phyloP scores from a whole-genome alignment of 2,797 vertebrate genomes.

The Thripadectes ignobilis region DNA sequence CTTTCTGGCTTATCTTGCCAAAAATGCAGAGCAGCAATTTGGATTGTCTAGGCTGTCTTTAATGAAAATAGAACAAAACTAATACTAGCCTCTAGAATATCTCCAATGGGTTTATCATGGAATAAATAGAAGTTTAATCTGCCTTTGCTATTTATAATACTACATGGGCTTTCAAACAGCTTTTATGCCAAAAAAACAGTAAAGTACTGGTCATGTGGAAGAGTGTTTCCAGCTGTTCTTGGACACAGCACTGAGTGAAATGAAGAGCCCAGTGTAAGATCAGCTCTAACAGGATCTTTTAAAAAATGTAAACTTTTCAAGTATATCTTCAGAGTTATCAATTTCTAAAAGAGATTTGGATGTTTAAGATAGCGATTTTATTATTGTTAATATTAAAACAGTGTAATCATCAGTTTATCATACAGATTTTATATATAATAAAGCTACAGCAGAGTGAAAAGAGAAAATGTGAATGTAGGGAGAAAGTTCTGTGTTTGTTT shows the following conservation, averaged over 20 bases:
- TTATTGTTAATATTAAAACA: neutral
- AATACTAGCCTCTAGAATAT: neutral
- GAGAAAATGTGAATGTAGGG: neutral
- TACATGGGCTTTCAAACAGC: neutral
- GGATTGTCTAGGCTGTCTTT: neutral
- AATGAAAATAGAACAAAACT: neutral
- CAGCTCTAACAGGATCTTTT: neutral
- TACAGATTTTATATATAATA: neutral
- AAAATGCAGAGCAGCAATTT: neutral
- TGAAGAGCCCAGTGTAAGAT: neutral
- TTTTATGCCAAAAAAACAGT: neutral
- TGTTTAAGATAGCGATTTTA: neutral
- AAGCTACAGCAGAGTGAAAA: neutral
- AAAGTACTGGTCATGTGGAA: neutral
- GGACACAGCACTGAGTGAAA: neutral
- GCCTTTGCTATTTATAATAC: neutral
- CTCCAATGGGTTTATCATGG: neutral
- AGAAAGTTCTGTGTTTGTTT: neutral
- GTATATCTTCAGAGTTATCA: fast-evolving
- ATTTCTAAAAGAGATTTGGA: no score
- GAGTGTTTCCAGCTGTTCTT: neutral
- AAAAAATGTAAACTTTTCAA: neutral
- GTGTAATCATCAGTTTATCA: neutral
- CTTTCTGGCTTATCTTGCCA: neutral
- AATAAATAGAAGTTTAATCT: conserved; percentile 16